phyloP scores from a whole-genome alignment of 2,113 vertebrate species.

The Entelurus aequoreus region DNA sequence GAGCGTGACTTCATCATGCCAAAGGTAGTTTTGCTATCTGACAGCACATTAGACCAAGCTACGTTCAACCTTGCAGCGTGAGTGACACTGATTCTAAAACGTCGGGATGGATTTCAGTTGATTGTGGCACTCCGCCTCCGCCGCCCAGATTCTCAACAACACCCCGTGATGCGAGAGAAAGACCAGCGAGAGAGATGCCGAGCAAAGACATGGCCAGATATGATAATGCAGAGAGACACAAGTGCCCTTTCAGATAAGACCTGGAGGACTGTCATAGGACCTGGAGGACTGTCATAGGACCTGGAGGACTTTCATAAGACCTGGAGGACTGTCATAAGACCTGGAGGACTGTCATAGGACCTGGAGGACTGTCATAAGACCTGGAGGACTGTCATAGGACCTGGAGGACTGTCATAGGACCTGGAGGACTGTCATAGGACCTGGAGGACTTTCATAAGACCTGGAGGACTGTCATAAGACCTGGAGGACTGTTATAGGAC shows the following conservation, averaged over 20 bases:
- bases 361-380: too few relatives aligned
- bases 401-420: too few relatives aligned
- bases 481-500: too few relatives aligned
- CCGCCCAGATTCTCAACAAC: constrained; percentile 50
- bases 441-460: too few relatives aligned
- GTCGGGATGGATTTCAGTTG: constrained; percentile 63
- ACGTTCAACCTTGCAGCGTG: constrained; percentile 63
- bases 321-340: too few relatives aligned
- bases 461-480: too few relatives aligned
- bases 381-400: too few relatives aligned
- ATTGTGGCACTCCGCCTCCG: constrained; percentile 31
- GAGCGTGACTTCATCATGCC: neutral
- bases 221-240: constrained; percentile 12
- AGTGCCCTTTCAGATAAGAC: constrained; percentile 2
- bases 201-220: constrained; percentile 14
- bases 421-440: too few relatives aligned
- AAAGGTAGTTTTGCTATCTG: constrained; percentile 33
- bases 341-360: too few relatives aligned
- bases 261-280: neutral
- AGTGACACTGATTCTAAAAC: constrained; percentile 64
- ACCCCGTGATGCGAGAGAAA: constrained; percentile 38
- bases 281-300: too few relatives aligned
- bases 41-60: constrained; percentile 61
- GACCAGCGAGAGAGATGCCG: constrained; percentile 2
- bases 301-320: too few relatives aligned